Base-by-base conservation (phyloP, 2,797 vertebrate genomes). In the Characodon lateralis region DNA sequence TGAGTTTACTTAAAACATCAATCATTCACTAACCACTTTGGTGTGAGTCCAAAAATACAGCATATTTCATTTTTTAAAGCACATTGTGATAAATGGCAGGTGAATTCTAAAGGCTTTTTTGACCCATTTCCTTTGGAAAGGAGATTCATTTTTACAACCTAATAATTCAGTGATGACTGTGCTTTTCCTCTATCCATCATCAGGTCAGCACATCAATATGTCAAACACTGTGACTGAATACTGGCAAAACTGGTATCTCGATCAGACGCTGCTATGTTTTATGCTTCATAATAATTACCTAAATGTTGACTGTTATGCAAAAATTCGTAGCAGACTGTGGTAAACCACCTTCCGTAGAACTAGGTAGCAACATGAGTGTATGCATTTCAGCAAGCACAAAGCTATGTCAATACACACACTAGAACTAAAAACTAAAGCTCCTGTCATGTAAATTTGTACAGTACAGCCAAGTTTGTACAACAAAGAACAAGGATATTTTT, bases 81-180 rank as follows among this genome's bases (percentile, higher is more conserved):
- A 65, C 65, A 53, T 66, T 26, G 50, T 48, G 71, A n/a, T 56
- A n/a, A 20, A 35, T 76, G 20, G 58, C 56, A n/a, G 71, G 56
- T 65, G 16, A 73, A 72, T 73, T 58, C 43, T n/a, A 48, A 63
- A 73, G 63, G 76, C 55, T 35, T 80, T 59, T 8, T 68, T 68
- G 14, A 73, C 20, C 22, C n/a, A 48, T 50, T 41, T 55, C 59
- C 46, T 77, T 78, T 74, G 8, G 71, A n/a, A 53, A 71, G 39
- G 13, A 56, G 24, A 51, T 76, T 59, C 6, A 59, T 59, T 48
- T 69, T 73, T 22, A n/a, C 22, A 31, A 46, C 35, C 46, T 16
- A 22, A 68, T 73, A 18, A 48, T 50, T 41, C 22, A 24, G 2
- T 46, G 28, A 75, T 18, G 22, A 46, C 4, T 35, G 22, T 5